phyloP scores from a whole-genome alignment of 2,113 vertebrate genomes.

The Nannobrachium achirus region DNA sequence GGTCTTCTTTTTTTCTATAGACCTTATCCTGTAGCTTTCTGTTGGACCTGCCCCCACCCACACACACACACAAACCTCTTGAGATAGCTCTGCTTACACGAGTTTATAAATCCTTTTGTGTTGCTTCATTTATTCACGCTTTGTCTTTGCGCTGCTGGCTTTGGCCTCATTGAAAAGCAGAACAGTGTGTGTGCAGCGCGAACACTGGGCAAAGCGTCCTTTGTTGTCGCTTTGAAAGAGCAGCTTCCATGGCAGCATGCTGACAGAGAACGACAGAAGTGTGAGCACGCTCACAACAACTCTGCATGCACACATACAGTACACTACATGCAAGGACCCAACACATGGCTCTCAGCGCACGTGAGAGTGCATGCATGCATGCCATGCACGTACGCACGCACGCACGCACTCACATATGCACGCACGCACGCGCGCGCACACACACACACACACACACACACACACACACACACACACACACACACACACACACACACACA shows the following conservation, averaged over 20 bases:
- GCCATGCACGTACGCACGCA: no score
- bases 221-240: constrained; percentile 74
- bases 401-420: no score
- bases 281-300: constrained; percentile 29
- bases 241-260: constrained; percentile 65
- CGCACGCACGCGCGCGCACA: no score
- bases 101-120: constrained; percentile 74
- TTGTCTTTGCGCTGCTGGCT: constrained; percentile 70
- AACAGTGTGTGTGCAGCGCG: constrained; percentile 55
- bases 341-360: no score
- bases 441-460: no score
- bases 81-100: constrained; percentile 68
- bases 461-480: no score
- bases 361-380: no score
- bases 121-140: constrained; percentile 66
- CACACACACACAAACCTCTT: constrained; percentile 56
- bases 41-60: background rate
- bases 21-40: background rate
- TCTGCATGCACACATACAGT: background rate
- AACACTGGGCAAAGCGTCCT: constrained; percentile 61
- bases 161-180: constrained; percentile 65
- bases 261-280: constrained; percentile 58
- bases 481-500: no score
- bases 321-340: no score
- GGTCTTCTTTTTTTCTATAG: constrained; percentile 39